Base-by-base conservation (phyloP, 2,113 vertebrate species). In the Dicerorhinus sumatrensis region DNA sequence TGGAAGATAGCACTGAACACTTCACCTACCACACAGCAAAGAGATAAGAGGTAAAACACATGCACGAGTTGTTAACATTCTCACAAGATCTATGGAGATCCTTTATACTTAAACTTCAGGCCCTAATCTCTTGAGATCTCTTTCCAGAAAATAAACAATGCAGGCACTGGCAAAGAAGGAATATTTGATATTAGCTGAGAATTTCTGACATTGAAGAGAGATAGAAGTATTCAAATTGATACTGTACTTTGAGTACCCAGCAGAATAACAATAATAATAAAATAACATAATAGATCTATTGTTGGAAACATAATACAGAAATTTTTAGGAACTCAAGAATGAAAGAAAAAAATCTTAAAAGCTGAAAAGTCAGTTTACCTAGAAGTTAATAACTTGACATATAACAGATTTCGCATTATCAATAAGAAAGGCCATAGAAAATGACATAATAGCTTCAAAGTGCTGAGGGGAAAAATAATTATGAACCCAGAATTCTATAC, bases 181-280 rank as follows among this genome's bases (percentile, higher is more conserved):
- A 46, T 70, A 89, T 89, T 69, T 77, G 20, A n/a, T 80, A 91
- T 67, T 62, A 87, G 60, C 6, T 83, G 77, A 96, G 33, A 75
- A 81, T 76, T 76, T 76, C 48, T 82, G 11, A 67, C 12, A 42
- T 36, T 54, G 16, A 82, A 69, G 60, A 83, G 6, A 56, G 18
- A 63, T 7, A 42, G n/a, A 56, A 56, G 58, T 62, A 39, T 93
- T 89, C 12, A 77, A 89, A 42, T 39, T 84, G 62, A 56, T 14
- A 58, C 62, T 31, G 42, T 8, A 86, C 20, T 91, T 73, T 86
- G 92, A 91, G 20, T 73, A 65, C 4, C 31, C 85, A 94, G 46
- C 81, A 73, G 33, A 94, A 72, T n/a, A 54, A 77, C 4, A 36
- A 70, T 36, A 70, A 70, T n/a, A 58, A 60, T 48, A 56, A 85